phyloP scores from a whole-genome alignment of 1,140 invertebrate species.

The Penaeus japonicus region DNA sequence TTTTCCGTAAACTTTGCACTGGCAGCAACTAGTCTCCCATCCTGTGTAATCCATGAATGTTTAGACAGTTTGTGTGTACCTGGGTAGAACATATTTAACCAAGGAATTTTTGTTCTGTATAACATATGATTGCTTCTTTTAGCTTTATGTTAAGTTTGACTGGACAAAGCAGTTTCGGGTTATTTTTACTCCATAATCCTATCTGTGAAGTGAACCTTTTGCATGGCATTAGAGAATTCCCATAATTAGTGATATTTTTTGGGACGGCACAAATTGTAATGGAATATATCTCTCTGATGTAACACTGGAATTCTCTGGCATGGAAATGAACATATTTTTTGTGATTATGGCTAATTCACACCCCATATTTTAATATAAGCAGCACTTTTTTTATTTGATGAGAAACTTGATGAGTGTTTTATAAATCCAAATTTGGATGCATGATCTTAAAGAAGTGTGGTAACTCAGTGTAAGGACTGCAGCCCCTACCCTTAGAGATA shows the following conservation, averaged over 20 bases:
- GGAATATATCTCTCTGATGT: conserved; percentile 37
- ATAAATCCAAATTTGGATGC: conserved; percentile 46
- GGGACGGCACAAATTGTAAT: conserved; percentile 52
- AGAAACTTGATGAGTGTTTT: conserved; percentile 50
- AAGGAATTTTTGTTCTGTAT: conserved; percentile 16
- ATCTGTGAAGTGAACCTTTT: conserved; percentile 41
- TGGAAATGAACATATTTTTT: conserved; percentile 49
- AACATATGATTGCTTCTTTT: conserved; percentile 24
- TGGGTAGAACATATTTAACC: conserved; percentile 45
- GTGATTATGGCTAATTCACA: conserved; percentile 46
- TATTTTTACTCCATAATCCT: conserved; percentile 40
- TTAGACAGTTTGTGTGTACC: conserved; percentile 47
- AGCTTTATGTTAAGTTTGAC: neutral
- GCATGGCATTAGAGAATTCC: conserved; percentile 52
- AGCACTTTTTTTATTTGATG: conserved; percentile 49
- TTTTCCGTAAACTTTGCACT: conserved; percentile 1
- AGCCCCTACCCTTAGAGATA: conserved; percentile 42
- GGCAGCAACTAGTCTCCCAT: conserved; percentile 38
- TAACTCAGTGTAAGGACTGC: conserved; percentile 51
- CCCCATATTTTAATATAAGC: conserved; percentile 47
- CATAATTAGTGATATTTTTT: conserved; percentile 54
- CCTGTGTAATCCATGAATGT: conserved; percentile 25
- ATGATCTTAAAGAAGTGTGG: conserved; percentile 45
- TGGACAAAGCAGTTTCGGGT: conserved; percentile 39
- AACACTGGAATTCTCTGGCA: conserved; percentile 48